Conservation (phyloP, 2,797 vertebrate genomes). For the Myotis pilosus region DNA sequence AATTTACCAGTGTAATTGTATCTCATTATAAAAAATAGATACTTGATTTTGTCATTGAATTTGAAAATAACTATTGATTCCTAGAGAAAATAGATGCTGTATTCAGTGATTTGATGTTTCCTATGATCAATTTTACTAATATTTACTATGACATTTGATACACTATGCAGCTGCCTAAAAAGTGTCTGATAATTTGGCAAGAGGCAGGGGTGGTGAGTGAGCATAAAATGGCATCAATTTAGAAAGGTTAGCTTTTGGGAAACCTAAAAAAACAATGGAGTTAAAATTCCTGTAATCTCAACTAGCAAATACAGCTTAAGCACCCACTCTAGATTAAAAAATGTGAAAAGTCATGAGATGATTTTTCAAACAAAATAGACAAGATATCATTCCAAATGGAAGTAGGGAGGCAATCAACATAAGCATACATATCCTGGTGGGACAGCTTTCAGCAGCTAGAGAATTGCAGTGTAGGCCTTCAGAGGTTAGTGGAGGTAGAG, state of each 20-base stretch:
- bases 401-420: not conserved
- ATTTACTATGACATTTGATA: not conserved
- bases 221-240: not conserved
- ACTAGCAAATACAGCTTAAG: not conserved
- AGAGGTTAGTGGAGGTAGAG: not conserved
- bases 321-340: not conserved
- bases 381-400: not conserved
- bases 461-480: not conserved
- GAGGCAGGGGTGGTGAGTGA: not conserved
- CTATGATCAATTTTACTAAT: not conserved
- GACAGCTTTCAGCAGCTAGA: not conserved
- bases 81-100: not conserved
- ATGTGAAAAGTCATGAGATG: not conserved
- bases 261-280: not conserved
- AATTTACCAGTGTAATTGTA: not conserved
- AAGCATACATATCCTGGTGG: not conserved
- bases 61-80: not conserved
- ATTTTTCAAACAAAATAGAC: not conserved
- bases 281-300: not conserved
- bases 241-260: not conserved
- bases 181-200: not conserved
- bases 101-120: not conserved
- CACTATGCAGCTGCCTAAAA: not conserved
- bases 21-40: not conserved
- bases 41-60: constrained; percentile 27